Evolutionary conservation across 2,113 vertebrate genomes (phyloP).

Genomic region (Pseudorhombus dupliciocellatus): DNA sequence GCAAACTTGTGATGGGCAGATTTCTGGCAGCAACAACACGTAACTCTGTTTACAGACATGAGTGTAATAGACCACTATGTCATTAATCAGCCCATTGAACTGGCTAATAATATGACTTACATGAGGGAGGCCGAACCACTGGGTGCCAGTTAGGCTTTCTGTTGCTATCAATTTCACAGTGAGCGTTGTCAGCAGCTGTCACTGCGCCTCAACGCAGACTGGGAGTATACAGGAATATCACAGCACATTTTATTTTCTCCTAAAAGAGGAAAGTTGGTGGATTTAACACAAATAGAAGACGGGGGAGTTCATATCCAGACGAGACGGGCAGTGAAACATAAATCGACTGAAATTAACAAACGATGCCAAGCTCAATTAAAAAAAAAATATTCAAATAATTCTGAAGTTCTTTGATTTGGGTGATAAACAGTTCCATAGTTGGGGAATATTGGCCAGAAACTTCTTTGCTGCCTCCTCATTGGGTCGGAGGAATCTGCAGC

Average conservation of each 20-base stretch:
- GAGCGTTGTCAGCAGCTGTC: slow-evolving; percentile 31
- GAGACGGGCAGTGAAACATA: not conserved
- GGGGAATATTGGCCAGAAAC: not conserved
- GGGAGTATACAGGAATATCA: slow-evolving; percentile 13
- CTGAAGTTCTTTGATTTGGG: not conserved
- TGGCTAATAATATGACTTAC: slow-evolving; percentile 78
- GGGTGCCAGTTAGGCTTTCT: slow-evolving; percentile 36
- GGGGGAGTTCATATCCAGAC: slow-evolving; percentile 8
- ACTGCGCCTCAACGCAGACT: slow-evolving; percentile 22
- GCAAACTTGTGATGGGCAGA: slow-evolving; percentile 67
- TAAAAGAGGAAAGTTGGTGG: not conserved
- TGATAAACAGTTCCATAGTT: slow-evolving; percentile 11
- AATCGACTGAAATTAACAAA: not conserved
- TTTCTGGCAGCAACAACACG: slow-evolving; percentile 58
- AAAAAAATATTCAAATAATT: slow-evolving; percentile 13
- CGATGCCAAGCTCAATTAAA: slow-evolving; percentile 13
- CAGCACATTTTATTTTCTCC: slow-evolving; percentile 24
- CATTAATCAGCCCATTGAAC: slow-evolving; percentile 78
- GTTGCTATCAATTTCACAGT: slow-evolving; percentile 54
- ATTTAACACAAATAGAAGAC: slow-evolving; percentile 27
- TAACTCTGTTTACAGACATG: slow-evolving; percentile 74
- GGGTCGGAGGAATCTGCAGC: slow-evolving; percentile 3
- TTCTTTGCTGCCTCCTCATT: not conserved
- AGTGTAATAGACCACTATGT: slow-evolving; percentile 73
- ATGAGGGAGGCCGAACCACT: slow-evolving; percentile 61